Base-by-base conservation (phyloP, 2,797 vertebrate species). In the Prunella strophiata region DNA sequence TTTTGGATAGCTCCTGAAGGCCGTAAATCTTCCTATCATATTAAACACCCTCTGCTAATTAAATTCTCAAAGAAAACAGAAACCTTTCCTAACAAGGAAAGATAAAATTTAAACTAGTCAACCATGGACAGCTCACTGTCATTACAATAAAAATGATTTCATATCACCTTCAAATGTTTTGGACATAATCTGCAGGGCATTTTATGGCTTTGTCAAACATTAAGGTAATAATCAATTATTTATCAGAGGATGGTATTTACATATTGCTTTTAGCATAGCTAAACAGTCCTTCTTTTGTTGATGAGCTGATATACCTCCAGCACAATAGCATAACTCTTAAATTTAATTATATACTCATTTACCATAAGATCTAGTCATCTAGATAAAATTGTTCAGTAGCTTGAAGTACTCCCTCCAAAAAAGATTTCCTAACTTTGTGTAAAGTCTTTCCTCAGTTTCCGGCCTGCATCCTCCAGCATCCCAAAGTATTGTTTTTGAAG, bases 401-500 rank as follows among this genome's bases (percentile, higher is more conserved):
- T 93, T 79, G 34, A 86, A 94, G 79, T 94, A 95, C 95, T 97
- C 95, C 88, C 91, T 97, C 97, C 93, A 85, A 97, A 97, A 98
- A 95, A 96, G 93, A 94, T 96, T 97, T 98, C 97, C 97, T 96
- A 97, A 98, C 97, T 98, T 97, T 98, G 97, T 98, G 93, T 96
- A 97, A 97, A 96, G 97, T 97, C 96, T 98, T 98, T 98, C 97
- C 98, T 97, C 94, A 96, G 92, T 97, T 98, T 98, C 98, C 98
- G 98, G 98, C 96, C 98, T 89, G 97, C 96, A 98, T 98, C 97
- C 98, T 98, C 97, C 92, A 97, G 93, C 97, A 98, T 97, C 97
- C 94, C 97, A 96, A 97, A 97, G 97, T 97, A 98, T 98, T 98
- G 98, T 98, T 98, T 98, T 97, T 97, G 97, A 97, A 98, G 97